Evolutionary conservation across 1,140 invertebrate species (phyloP), one percentile per base, ranked within the genome.

Genomic region (Aradophagus sp.): DNA sequence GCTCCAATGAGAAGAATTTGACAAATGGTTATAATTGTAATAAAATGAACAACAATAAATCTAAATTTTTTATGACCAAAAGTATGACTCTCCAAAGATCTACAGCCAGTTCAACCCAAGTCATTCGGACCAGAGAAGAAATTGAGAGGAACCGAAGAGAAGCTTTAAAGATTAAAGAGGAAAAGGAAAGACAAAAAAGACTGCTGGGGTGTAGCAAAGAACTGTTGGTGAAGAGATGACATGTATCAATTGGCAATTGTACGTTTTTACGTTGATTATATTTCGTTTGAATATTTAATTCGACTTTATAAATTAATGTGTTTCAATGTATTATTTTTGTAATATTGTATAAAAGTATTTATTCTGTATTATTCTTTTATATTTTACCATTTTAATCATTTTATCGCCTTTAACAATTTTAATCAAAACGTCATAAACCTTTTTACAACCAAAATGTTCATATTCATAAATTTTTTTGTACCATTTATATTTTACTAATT

Each of bases 121-220:
- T 39, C 48, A 15, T 47, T 12, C 16, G 42, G 2, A 47, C 27
- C 6, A 19, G 4, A 13, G 42, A 47, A 47, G 15, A 47, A 5
- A 47, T 47, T 4, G 42, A 47, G n/a, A 32, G 2, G 11, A 47
- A 47, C 1, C 26, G 42, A 47, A 16, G 15, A 8, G 42, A 47
- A 34, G 42, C 42, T 0, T 10, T 47, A 3, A 15, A 29, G 10
- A 47, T 12, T 12, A 15, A 29, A 1, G 42, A 47, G 10, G 42
- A 32, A 34, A 47, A 20, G n/a, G n/a, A 32, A 5, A 32, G 5
- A 15, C 42, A 47, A 5, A 47, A 7, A 6, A 32, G 6, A 10
- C 20, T 41, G 15, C 0, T 20, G n/a, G 10, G 7, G 4, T n/a
- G 10, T 27, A 16, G 19, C 31, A 26, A 23, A 11, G 12, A 35